These are phyloP conservation scores for Chrysochloris asiatica DNA, from an alignment of 2,113 vertebrate genomes.

Conservation along the genomic window DNA sequence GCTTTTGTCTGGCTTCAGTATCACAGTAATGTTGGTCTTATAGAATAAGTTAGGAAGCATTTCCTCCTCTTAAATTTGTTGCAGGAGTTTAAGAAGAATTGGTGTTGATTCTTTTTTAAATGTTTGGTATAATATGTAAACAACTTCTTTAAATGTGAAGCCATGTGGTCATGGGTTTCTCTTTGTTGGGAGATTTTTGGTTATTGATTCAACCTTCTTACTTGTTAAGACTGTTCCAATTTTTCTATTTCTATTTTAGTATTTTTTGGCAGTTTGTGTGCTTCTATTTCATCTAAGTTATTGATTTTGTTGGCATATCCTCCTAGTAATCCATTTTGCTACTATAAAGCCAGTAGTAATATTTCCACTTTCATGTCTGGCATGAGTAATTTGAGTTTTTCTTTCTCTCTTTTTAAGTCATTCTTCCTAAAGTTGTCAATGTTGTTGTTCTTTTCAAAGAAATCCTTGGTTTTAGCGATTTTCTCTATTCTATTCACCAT, in stretches of 20 bases:
- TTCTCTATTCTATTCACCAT: neutral
- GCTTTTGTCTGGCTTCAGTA: neutral
- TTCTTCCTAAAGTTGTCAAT: neutral
- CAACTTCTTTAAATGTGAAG: no score
- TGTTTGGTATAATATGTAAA: no score
- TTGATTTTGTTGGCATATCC: neutral
- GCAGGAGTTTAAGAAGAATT: no score
- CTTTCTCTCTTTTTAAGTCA: neutral
- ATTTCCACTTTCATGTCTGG: neutral
- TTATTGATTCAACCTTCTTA: neutral
- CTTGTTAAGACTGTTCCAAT: neutral
- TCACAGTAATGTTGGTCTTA: no score
- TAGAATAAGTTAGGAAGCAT: no score
- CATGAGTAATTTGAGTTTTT: neutral
- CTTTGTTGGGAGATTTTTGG: neutral
- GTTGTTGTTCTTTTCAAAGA: neutral
- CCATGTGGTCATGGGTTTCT: no score
- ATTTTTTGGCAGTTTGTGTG: neutral
- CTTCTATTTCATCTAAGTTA: neutral
- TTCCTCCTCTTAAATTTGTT: no score
- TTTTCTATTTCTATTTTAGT: neutral
- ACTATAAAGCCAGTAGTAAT: no score
- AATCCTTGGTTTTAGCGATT: neutral
- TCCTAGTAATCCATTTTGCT: neutral
- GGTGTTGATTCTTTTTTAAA: no score